phyloP scores from a whole-genome alignment of 2,113 vertebrate genomes.

The Lophius piscatorius region DNA sequence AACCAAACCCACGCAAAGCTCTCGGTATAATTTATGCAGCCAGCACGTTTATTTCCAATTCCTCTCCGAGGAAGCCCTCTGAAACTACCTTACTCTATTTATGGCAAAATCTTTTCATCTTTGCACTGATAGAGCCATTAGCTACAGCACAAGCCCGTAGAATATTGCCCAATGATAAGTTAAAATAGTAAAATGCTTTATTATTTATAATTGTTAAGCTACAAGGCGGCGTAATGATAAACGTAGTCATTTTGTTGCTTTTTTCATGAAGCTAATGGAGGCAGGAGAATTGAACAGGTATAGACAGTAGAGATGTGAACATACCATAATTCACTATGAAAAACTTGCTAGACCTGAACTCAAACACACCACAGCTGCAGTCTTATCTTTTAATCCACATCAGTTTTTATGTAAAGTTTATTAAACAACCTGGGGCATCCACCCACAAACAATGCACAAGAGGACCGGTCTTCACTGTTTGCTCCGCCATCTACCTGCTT shows the following conservation, averaged over 20 bases:
- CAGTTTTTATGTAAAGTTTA: not conserved
- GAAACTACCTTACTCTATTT: conserved; percentile 77
- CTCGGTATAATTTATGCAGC: conserved; percentile 75
- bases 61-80: conserved; percentile 76
- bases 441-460: not conserved
- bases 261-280: not conserved
- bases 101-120: conserved; percentile 72
- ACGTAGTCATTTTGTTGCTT: conserved; percentile 7
- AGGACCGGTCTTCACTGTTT: not conserved
- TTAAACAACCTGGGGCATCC: not conserved
- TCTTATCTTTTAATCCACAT: too few relatives aligned
- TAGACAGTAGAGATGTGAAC: not conserved
- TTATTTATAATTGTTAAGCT: conserved; percentile 1
- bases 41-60: conserved; percentile 74
- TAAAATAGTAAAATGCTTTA: conserved; percentile 9
- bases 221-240: conserved; percentile 2
- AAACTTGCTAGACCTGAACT: not conserved
- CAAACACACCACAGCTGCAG: not conserved
- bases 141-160: conserved; percentile 36
- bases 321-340: not conserved
- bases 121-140: conserved; percentile 60
- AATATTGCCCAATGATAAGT: conserved; percentile 13
- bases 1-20: conserved; percentile 70
- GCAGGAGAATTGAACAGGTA: conserved; percentile 4
- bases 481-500: not conserved